A percentile compares a stretch with the other conserved stretches of the same genome.
Conservation (phyloP, 2,797 vertebrate species). For the Arremon brunneinucha region DNA sequence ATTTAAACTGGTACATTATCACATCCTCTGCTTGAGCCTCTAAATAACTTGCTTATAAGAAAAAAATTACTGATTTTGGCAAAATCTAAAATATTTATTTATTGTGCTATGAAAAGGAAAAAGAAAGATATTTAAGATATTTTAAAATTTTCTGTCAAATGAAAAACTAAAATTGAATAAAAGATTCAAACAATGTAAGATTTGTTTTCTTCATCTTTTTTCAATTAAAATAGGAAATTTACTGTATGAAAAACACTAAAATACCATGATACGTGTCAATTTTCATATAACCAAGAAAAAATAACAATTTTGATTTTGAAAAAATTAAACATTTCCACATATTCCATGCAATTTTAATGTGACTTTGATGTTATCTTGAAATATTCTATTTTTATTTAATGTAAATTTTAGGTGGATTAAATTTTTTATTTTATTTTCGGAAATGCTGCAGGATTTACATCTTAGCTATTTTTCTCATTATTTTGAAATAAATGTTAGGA, state of each 20-base stretch:
- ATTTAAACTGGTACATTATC: not conserved
- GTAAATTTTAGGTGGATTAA: not conserved
- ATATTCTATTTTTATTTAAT: not conserved
- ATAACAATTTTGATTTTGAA: rapidly evolving
- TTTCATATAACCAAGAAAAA: not conserved
- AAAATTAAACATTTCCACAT: not conserved
- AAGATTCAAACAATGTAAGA: not conserved
- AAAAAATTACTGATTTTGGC: not conserved
- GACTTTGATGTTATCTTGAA: not conserved
- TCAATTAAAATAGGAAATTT: not conserved
- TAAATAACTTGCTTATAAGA: not conserved
- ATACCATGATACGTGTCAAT: not conserved
- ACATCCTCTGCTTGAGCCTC: not conserved
- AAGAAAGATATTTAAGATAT: not conserved
- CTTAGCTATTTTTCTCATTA: not conserved
- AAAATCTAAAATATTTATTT: not conserved
- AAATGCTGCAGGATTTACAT: not conserved
- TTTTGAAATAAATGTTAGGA: not conserved
- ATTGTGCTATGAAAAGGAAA: not conserved
- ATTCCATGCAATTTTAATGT: not conserved
- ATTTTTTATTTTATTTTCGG: not conserved
- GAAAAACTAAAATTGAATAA: not conserved
- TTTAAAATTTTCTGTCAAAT: not conserved
- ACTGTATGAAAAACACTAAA: not conserved
- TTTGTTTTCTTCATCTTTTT: not conserved